Evolutionary conservation across 2,113 vertebrate genomes (phyloP).

Genomic region (Upupa epops): DNA sequence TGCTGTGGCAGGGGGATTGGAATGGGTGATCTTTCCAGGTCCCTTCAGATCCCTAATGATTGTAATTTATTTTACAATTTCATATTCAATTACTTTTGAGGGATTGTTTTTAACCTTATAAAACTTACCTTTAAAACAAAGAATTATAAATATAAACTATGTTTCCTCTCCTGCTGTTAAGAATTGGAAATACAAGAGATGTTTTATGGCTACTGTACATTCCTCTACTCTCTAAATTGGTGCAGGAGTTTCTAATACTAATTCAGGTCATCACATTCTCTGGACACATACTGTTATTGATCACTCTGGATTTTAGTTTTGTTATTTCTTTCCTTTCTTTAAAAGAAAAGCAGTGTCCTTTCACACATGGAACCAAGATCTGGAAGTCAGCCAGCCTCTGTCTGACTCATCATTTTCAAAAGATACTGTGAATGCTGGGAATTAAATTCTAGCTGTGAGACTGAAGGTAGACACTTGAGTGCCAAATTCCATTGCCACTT

Average conservation of each 20-base stretch:
- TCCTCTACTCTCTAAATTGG: neutral
- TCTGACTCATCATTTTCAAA: slow-evolving; percentile 61
- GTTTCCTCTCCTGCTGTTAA: neutral
- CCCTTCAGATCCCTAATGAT: too few species aligned
- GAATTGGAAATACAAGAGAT: neutral
- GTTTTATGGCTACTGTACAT: neutral
- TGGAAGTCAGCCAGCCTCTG: slow-evolving; percentile 30
- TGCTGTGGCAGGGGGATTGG: too few species aligned
- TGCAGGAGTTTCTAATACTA: slow-evolving; percentile 25
- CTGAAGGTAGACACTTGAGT: slow-evolving; percentile 28
- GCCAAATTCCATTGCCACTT: slow-evolving; percentile 41
- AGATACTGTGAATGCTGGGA: slow-evolving; percentile 38
- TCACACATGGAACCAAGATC: slow-evolving; percentile 4
- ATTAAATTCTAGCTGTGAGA: slow-evolving; percentile 44
- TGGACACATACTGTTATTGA: neutral
- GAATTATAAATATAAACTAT: neutral
- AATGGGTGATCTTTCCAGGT: too few species aligned
- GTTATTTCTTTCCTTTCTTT: neutral
- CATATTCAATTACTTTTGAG: neutral
- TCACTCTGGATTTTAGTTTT: neutral
- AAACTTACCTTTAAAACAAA: neutral
- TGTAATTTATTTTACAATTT: neutral
- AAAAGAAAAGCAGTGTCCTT: neutral
- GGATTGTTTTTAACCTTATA: neutral
- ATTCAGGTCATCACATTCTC: neutral